Conservation (phyloP, 2,888 invertebrate genomes). For the Anoplius nigerrimus region DNA sequence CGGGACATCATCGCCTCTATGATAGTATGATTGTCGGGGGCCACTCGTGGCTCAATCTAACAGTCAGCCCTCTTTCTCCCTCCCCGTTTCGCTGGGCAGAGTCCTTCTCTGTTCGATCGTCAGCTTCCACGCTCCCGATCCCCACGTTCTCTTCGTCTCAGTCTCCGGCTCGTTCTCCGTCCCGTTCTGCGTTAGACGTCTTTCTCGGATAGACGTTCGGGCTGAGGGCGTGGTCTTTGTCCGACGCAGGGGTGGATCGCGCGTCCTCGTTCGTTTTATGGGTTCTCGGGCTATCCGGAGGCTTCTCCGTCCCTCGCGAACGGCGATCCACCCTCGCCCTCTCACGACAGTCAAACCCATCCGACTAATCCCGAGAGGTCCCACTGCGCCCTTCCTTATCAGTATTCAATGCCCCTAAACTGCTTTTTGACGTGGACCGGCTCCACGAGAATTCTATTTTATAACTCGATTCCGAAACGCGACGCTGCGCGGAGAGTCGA, state of each 20-base stretch:
- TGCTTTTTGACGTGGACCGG: constrained; percentile 60
- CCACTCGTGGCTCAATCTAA: constrained; percentile 57
- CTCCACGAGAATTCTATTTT: constrained; percentile 57
- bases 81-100: neutral
- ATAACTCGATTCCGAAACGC: constrained; percentile 51
- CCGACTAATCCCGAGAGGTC: constrained; percentile 54
- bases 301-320: too few relatives aligned
- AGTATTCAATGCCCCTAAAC: constrained; percentile 61
- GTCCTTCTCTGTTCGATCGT: constrained; percentile 8
- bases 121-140: too few relatives aligned
- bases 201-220: neutral
- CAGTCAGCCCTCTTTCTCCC: constrained; percentile 22
- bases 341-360: constrained; percentile 41
- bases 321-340: constrained; percentile 2
- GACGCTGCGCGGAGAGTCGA: constrained; percentile 28
- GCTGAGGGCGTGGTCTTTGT: too few relatives aligned
- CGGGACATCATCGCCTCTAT: constrained; percentile 65
- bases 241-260: too few relatives aligned
- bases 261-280: too few relatives aligned
- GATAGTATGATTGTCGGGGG: constrained; percentile 66
- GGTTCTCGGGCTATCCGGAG: too few relatives aligned
- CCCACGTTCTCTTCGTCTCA: neutral
- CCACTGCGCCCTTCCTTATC: constrained; percentile 48
- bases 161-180: neutral
- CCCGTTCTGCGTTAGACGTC: neutral